Evolutionary conservation across 1,140 invertebrate genomes (phyloP).

Genomic region (Cydia amplana): DNA sequence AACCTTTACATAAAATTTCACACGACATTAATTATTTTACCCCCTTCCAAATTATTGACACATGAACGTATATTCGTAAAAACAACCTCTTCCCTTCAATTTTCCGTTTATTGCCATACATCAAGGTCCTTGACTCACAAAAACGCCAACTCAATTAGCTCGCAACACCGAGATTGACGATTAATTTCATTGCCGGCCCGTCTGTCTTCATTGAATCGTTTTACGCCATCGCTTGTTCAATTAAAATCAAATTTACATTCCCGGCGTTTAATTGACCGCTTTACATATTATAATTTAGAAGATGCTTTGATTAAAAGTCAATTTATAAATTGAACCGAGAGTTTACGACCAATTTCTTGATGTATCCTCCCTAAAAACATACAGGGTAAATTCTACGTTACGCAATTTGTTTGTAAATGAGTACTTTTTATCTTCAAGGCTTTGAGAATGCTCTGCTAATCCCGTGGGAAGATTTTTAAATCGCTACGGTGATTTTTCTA

Average conservation of each 20-base stretch:
- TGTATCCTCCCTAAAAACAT: conserved; percentile 36
- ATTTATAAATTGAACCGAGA: conserved; percentile 35
- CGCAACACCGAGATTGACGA: conserved; percentile 48
- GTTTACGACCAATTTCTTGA: conserved; percentile 43
- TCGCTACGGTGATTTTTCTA: neutral
- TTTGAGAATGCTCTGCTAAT: neutral
- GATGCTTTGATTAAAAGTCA: conserved; percentile 27
- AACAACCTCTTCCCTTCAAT: neutral
- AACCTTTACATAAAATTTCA: neutral
- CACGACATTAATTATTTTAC: neutral
- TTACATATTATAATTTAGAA: conserved; percentile 28
- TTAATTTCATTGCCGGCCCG: conserved; percentile 61
- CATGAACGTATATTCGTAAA: too few relatives aligned
- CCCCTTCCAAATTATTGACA: neutral
- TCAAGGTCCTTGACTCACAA: conserved; percentile 24
- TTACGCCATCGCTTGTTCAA: conserved; percentile 55
- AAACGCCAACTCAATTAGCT: conserved; percentile 44
- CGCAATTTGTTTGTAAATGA: neutral
- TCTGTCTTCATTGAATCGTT: conserved; percentile 65
- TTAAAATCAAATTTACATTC: conserved; percentile 53
- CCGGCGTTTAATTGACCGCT: conserved; percentile 35
- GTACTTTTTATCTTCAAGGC: neutral
- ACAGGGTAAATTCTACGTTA: conserved; percentile 29
- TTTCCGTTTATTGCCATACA: conserved; percentile 4
- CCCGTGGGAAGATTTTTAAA: neutral